Conservation (phyloP, 1,140 invertebrate genomes). For the Reticulitermes speratus region DNA sequence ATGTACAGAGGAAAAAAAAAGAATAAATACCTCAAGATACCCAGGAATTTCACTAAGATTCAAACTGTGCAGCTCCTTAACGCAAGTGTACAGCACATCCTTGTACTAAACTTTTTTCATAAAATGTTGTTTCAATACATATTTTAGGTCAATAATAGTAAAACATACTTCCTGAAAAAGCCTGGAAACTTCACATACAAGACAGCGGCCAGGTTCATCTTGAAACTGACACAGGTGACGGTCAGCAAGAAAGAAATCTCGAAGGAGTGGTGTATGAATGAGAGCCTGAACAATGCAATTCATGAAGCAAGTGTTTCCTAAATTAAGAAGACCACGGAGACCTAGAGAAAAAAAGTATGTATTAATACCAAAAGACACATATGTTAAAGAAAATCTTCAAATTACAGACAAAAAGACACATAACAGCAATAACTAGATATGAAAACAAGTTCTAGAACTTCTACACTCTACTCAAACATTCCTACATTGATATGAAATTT, state of each 20-base stretch:
- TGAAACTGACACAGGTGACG: slow-evolving; percentile 75
- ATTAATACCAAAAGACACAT: neutral
- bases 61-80: too few relatives aligned
- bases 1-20: too few relatives aligned
- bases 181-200: slow-evolving; percentile 90
- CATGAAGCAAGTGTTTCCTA: slow-evolving; percentile 99
- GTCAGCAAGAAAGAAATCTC: slow-evolving; percentile 95
- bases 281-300: slow-evolving; percentile 96
- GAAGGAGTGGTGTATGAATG: slow-evolving; percentile 89
- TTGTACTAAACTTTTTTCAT: too few relatives aligned
- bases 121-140: too few relatives aligned
- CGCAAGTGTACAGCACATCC: too few relatives aligned
- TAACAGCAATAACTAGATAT: too few relatives aligned
- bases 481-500: too few relatives aligned
- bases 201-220: slow-evolving; percentile 65
- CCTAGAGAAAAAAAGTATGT: slow-evolving; percentile 50
- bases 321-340: slow-evolving; percentile 88
- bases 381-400: slow-evolving; percentile 24
- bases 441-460: too few relatives aligned
- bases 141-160: too few relatives aligned
- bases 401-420: neutral
- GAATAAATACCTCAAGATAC: too few relatives aligned
- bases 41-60: too few relatives aligned
- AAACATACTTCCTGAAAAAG: slow-evolving; percentile 64
- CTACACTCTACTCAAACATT: too few relatives aligned